phyloP scores from a whole-genome alignment of 2,888 invertebrate genomes.

The Eristalis intricaria region DNA sequence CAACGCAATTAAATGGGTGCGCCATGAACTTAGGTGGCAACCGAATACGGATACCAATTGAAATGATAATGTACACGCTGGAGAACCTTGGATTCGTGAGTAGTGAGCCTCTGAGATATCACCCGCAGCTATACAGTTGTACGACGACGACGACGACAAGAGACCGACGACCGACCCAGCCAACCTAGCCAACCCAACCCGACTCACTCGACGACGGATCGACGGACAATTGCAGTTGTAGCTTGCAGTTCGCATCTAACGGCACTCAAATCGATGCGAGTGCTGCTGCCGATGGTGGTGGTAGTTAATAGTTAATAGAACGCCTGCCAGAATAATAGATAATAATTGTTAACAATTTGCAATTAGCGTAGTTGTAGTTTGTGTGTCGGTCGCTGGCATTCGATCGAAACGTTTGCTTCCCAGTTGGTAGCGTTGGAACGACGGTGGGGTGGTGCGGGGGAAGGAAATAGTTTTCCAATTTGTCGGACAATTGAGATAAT shows the following conservation, averaged over 20 bases:
- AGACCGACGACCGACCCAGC: constrained; percentile 10
- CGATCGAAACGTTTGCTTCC: constrained; percentile 18
- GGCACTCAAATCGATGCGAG: constrained; percentile 25
- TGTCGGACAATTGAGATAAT: constrained; percentile 53
- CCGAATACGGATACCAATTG: constrained; percentile 71
- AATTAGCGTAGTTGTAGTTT: constrained; percentile 49
- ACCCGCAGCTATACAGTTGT: constrained; percentile 57
- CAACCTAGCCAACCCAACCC: not conserved
- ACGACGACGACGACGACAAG: not conserved
- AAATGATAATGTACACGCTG: constrained; percentile 56
- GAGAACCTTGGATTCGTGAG: constrained; percentile 61
- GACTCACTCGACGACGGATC: not conserved
- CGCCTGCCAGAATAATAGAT: constrained; percentile 70
- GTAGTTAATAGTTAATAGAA: constrained; percentile 58
- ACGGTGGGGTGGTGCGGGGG: not conserved
- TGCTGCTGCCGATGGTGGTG: constrained; percentile 13
- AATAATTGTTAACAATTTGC: constrained; percentile 72
- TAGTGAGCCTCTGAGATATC: constrained; percentile 58
- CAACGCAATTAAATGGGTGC: constrained; percentile 67
- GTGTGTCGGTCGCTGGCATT: constrained; percentile 43
- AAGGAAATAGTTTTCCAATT: constrained; percentile 57
- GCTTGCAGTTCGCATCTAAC: constrained; percentile 24
- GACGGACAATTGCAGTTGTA: constrained; percentile 5
- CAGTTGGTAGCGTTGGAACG: not conserved
- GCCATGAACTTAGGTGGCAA: constrained; percentile 70